A percentile compares a stretch with the other conserved stretches of the same genome.
These are phyloP conservation scores for Terebella lapidaria DNA, from an alignment of 2,888 invertebrate species.

Conservation along the genomic window DNA sequence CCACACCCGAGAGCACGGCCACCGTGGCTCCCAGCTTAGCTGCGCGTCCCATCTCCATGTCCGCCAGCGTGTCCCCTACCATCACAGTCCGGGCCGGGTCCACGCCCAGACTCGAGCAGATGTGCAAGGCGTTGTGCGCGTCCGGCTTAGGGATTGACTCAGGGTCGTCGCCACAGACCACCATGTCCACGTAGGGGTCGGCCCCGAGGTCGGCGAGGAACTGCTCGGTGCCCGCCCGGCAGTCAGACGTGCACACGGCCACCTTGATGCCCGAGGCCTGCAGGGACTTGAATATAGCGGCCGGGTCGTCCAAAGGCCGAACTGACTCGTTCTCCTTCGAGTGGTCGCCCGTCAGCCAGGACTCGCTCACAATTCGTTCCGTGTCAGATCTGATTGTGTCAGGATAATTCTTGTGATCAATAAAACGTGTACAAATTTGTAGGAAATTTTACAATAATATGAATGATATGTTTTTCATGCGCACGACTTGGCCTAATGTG, in stretches of 20 bases:
- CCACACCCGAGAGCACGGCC: conserved; percentile 52
- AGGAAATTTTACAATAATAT: too few species aligned
- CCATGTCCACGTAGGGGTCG: conserved; percentile 48
- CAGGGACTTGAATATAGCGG: conserved; percentile 27
- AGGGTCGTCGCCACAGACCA: conserved; percentile 56
- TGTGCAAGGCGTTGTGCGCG: conserved; percentile 47
- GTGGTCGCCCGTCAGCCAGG: conserved; percentile 5
- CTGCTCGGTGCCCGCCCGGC: conserved; percentile 32
- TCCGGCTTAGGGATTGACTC: conserved; percentile 50
- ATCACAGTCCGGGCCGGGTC: conserved; percentile 42
- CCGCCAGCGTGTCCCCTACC: conserved; percentile 55
- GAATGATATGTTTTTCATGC: too few species aligned
- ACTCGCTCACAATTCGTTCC: background rate
- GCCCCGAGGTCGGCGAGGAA: conserved; percentile 33
- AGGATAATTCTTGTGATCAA: too few species aligned
- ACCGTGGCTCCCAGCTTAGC: conserved; percentile 51
- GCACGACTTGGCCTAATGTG: too few species aligned
- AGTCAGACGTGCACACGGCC: conserved; percentile 54
- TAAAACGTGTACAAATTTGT: too few species aligned
- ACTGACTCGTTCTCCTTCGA: background rate
- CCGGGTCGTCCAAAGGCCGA: conserved; percentile 14
- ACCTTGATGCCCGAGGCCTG: conserved; percentile 51
- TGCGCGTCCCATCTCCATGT: conserved; percentile 51
- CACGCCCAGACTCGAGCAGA: conserved; percentile 41
- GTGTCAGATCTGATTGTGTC: background rate